phyloP scores from a whole-genome alignment of 2,888 invertebrate species.

The Heliconius cydno region DNA sequence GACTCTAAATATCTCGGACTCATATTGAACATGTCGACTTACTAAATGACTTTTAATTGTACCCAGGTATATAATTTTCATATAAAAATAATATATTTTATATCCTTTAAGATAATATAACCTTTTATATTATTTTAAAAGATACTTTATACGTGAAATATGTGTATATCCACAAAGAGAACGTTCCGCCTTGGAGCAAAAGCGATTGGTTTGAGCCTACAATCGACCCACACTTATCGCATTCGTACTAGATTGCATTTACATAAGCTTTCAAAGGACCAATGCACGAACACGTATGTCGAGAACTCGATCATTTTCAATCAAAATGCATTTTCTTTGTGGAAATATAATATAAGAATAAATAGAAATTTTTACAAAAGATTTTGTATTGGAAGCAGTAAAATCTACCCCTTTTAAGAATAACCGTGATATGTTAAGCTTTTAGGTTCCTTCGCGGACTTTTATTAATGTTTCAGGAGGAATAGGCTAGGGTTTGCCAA shows the following conservation, averaged over 20 bases:
- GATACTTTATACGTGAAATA: conserved; percentile 29
- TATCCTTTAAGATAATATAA: too few species aligned
- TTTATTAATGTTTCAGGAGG: conserved; percentile 39
- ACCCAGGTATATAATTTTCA: too few species aligned
- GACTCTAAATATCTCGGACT: too few species aligned
- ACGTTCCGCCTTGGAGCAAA: conserved; percentile 37
- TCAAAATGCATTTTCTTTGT: conserved; percentile 37
- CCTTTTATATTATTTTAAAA: conserved; percentile 6
- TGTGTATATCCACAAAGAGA: conserved; percentile 35
- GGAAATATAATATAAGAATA: conserved; percentile 27
- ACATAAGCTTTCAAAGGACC: conserved; percentile 46
- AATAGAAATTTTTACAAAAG: conserved; percentile 35
- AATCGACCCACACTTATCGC: conserved; percentile 38
- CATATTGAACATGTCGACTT: too few species aligned
- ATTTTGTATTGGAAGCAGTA: conserved; percentile 35
- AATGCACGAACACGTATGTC: conserved; percentile 45
- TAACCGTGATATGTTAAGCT: conserved; percentile 31
- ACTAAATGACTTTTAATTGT: too few species aligned
- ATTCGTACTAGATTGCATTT: conserved; percentile 44
- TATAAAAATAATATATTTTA: too few species aligned
- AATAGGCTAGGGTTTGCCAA: conserved; percentile 40
- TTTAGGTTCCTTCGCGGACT: conserved; percentile 34
- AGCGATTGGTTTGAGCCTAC: conserved; percentile 41
- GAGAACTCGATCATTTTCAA: conserved; percentile 43
- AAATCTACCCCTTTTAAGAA: conserved; percentile 23